Percentiles rank a stretch among this genome's conserved stretches.
Conservation (phyloP, 2,113 vertebrate species). For the Anarrhichthys ocellatus region DNA sequence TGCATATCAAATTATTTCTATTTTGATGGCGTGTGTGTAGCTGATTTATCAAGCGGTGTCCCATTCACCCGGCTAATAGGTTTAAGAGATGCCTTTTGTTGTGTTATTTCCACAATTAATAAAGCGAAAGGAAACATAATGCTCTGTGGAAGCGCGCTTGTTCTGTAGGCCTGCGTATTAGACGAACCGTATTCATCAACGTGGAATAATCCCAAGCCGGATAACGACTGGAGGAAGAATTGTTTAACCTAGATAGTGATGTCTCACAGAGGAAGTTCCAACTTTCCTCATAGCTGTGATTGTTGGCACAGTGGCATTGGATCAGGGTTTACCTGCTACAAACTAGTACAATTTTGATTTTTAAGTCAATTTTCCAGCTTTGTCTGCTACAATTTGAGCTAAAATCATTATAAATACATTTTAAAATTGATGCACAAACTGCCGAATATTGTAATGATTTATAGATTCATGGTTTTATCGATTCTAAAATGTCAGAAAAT, state of each 20-base stretch:
- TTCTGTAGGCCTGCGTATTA: slow-evolving; percentile 58
- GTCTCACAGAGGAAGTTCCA: slow-evolving; percentile 44
- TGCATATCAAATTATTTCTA: slow-evolving; percentile 89
- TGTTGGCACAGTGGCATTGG: slow-evolving; percentile 5
- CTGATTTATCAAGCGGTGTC: slow-evolving; percentile 89
- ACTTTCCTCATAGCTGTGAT: slow-evolving; percentile 30
- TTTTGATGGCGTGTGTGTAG: slow-evolving; percentile 86
- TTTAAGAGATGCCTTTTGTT: slow-evolving; percentile 90
- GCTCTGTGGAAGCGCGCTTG: slow-evolving; percentile 50
- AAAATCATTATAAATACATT: background rate
- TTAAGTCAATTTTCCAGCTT: background rate
- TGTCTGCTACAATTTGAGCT: background rate
- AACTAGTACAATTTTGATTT: background rate
- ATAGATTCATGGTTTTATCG: background rate
- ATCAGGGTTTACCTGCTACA: slow-evolving; percentile 14
- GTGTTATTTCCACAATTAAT: slow-evolving; percentile 90
- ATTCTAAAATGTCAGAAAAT: background rate
- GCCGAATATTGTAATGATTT: background rate
- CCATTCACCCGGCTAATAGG: slow-evolving; percentile 88
- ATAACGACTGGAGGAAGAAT: slow-evolving; percentile 55
- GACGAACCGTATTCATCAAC: slow-evolving; percentile 66
- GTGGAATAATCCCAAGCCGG: slow-evolving; percentile 59
- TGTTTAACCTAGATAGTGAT: slow-evolving; percentile 65
- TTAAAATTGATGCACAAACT: background rate
- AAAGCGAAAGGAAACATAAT: slow-evolving; percentile 73